phyloP scores from a whole-genome alignment of 2,113 vertebrate species.

The Columbina picui region DNA sequence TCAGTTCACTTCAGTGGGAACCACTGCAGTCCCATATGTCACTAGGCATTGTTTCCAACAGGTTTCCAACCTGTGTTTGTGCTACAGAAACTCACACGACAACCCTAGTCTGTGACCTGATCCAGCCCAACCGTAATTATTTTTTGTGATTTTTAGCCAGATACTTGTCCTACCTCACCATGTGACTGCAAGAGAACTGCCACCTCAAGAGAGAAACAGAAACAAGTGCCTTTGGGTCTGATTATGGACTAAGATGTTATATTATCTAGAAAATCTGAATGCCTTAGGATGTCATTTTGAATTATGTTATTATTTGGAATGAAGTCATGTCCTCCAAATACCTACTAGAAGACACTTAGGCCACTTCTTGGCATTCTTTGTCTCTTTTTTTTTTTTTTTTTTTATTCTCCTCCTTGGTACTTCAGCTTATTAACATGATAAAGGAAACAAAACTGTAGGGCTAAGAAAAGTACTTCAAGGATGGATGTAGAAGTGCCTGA shows the following conservation, averaged over 20 bases:
- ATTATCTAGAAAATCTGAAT: not conserved
- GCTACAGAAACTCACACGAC: not conserved
- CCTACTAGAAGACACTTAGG: not conserved
- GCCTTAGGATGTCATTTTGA: not conserved
- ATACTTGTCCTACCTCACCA: fast-evolving
- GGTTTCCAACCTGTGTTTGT: not conserved
- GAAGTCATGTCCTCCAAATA: not conserved
- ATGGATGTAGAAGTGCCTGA: not conserved
- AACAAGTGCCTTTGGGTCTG: not conserved
- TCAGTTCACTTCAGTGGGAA: not conserved
- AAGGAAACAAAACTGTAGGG: slow-evolving; percentile 29
- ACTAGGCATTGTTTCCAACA: not conserved
- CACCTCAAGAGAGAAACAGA: not conserved
- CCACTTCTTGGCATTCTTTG: not conserved
- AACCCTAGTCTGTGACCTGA: not conserved
- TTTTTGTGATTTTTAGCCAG: not conserved
- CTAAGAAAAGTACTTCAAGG: slow-evolving; percentile 45
- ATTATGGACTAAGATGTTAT: not conserved
- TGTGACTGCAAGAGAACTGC: not conserved
- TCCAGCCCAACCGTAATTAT: not conserved
- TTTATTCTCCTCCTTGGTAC: not conserved
- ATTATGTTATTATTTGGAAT: not conserved
- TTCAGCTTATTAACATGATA: slow-evolving; percentile 48
- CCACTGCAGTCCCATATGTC: not conserved
- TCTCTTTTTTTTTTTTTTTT: not conserved